Evolutionary conservation across 2,797 vertebrate genomes (phyloP).

Genomic region (Gymnocypris eckloni): DNA sequence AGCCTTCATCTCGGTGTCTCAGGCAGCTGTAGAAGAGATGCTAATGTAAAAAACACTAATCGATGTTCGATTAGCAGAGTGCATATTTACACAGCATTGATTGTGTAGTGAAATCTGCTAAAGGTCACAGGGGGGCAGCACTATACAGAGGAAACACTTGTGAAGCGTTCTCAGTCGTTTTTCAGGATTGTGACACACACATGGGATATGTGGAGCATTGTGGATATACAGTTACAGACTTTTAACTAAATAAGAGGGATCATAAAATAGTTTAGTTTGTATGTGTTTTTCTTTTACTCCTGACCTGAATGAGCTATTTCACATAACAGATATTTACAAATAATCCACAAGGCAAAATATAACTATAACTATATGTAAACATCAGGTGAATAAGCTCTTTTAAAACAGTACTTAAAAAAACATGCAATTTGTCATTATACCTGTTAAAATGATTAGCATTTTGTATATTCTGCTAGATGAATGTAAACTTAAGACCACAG

Average conservation of each 20-base stretch:
- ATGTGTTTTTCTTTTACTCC: not conserved
- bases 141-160: not conserved
- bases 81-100: not conserved
- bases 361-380: not conserved
- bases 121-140: conserved; percentile 27
- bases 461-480: not conserved
- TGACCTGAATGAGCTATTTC: not conserved
- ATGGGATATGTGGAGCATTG: not conserved
- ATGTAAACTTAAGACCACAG: not conserved
- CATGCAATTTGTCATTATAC: not conserved
- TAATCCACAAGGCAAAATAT: not conserved
- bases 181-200: not conserved
- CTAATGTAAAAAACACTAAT: not conserved
- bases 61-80: not conserved
- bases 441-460: not conserved
- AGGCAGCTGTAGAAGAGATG: not conserved
- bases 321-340: not conserved
- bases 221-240: not conserved
- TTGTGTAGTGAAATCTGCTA: not conserved
- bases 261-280: not conserved
- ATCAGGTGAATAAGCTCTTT: not conserved
- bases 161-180: not conserved
- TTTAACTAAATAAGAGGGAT: not conserved
- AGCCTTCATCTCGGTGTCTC: not conserved
- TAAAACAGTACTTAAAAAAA: not conserved